Evolutionary conservation across 37 sponge, comb jelly and placozoan species (phyloP).

Genomic region (Axinella damicornis): DNA sequence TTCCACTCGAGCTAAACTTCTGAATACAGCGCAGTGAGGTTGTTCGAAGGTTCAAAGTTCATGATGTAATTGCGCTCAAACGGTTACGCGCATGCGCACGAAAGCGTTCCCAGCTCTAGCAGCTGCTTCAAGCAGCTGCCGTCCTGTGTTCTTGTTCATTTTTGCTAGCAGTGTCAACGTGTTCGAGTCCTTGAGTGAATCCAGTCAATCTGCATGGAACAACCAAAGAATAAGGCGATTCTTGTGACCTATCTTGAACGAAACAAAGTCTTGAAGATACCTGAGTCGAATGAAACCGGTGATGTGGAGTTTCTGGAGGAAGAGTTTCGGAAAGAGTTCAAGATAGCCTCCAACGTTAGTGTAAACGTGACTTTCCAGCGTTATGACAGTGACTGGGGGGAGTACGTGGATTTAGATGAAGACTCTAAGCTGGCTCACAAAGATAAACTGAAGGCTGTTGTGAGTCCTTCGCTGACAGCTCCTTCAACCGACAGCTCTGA

Average conservation of each 20-base stretch:
- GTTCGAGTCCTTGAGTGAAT: no score
- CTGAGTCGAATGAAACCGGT: neutral
- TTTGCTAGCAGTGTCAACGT: no score
- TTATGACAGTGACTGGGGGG: conserved; percentile 50
- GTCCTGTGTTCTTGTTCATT: no score
- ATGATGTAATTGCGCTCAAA: no score
- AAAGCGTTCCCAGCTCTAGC: no score
- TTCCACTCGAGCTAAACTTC: no score
- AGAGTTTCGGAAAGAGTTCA: conserved; percentile 30
- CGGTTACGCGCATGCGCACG: no score
- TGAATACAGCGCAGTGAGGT: no score
- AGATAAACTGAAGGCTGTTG: conserved; percentile 45
- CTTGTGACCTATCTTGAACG: conserved; percentile 18
- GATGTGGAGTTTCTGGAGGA: neutral
- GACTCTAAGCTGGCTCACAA: conserved; percentile 16
- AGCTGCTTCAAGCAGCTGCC: no score
- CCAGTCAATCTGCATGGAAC: no score
- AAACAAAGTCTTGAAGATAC: conserved; percentile 22
- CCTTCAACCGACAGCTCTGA: neutral
- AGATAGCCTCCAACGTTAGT: conserved; percentile 21
- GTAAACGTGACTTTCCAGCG: conserved; percentile 38
- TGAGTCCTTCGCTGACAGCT: conserved; percentile 14
- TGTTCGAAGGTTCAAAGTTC: no score
- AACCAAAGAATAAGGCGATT: no score
- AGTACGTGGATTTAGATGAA: conserved; percentile 54